A percentile compares a stretch with the other conserved stretches of the same genome.
Conservation (phyloP, 2,113 vertebrate genomes). For the Podocnemis expansa region DNA sequence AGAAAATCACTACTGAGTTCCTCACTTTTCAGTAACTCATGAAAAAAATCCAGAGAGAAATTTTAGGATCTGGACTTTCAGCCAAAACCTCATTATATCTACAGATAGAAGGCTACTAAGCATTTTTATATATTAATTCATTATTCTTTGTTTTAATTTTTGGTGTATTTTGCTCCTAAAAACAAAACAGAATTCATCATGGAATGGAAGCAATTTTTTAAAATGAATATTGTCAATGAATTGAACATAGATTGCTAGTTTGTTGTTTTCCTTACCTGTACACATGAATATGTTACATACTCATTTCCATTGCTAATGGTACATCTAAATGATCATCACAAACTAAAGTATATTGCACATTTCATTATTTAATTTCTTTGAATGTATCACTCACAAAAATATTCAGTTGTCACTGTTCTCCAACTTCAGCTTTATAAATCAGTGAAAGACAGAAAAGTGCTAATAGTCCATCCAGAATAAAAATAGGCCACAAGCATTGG, state of each 20-base stretch:
- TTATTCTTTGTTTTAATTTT: slow-evolving; percentile 31
- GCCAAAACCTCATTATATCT: neutral
- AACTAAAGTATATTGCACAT: slow-evolving; percentile 58
- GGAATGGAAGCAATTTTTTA: slow-evolving; percentile 59
- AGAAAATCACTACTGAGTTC: neutral
- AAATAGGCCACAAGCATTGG: neutral
- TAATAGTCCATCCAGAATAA: slow-evolving; percentile 39
- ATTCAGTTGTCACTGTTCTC: slow-evolving; percentile 1
- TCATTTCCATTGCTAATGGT: slow-evolving; percentile 67
- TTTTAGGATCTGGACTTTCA: slow-evolving; percentile 56
- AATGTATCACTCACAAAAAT: slow-evolving; percentile 33
- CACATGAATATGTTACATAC: slow-evolving; percentile 69
- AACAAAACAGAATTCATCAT: slow-evolving; percentile 59
- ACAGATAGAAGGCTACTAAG: slow-evolving; percentile 50
- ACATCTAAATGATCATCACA: slow-evolving; percentile 55
- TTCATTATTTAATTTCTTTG: slow-evolving; percentile 48
- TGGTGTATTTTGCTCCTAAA: slow-evolving; percentile 8
- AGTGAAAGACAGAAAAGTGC: neutral
- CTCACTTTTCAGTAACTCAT: neutral
- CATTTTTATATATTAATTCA: slow-evolving; percentile 44
- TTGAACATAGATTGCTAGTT: slow-evolving; percentile 67
- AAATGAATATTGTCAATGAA: slow-evolving; percentile 66
- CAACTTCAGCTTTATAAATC: slow-evolving; percentile 24
- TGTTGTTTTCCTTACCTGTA: slow-evolving; percentile 70
- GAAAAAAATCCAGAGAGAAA: neutral